phyloP scores from a whole-genome alignment of 2,888 invertebrate species.

The Agonopterix heracliana region DNA sequence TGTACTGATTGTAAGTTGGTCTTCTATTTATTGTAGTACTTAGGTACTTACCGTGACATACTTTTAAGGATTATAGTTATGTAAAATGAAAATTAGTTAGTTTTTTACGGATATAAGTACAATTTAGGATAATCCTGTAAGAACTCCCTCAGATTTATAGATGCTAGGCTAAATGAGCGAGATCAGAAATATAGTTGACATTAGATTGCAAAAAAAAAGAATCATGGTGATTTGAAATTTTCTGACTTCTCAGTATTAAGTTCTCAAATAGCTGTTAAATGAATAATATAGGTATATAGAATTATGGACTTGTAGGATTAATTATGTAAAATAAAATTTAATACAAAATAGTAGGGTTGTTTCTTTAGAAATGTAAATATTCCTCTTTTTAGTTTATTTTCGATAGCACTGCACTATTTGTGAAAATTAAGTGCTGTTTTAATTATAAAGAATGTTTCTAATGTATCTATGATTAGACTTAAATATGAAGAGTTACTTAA shows the following conservation, averaged over 20 bases:
- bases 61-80: conserved; percentile 60
- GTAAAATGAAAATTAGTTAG: conserved; percentile 52
- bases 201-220: conserved; percentile 33
- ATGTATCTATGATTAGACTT: background rate
- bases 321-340: conserved; percentile 64
- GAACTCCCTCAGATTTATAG: conserved; percentile 39
- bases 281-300: conserved; percentile 46
- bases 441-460: background rate
- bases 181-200: conserved; percentile 45
- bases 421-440: background rate
- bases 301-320: conserved; percentile 46
- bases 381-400: conserved; percentile 30
- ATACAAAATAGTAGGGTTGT: conserved; percentile 68
- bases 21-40: conserved; percentile 75
- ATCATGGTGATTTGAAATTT: conserved; percentile 49
- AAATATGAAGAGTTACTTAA: background rate
- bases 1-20: conserved; percentile 72
- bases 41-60: conserved; percentile 69
- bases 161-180: conserved; percentile 45
- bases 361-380: conserved; percentile 69
- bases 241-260: conserved; percentile 70
- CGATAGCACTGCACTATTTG: conserved; percentile 1
- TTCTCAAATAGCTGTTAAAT: conserved; percentile 64
- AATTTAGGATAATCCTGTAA: conserved; percentile 65
- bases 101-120: conserved; percentile 64